phyloP scores from a whole-genome alignment of 2,888 invertebrate species.

The Drosophila anomelani region DNA sequence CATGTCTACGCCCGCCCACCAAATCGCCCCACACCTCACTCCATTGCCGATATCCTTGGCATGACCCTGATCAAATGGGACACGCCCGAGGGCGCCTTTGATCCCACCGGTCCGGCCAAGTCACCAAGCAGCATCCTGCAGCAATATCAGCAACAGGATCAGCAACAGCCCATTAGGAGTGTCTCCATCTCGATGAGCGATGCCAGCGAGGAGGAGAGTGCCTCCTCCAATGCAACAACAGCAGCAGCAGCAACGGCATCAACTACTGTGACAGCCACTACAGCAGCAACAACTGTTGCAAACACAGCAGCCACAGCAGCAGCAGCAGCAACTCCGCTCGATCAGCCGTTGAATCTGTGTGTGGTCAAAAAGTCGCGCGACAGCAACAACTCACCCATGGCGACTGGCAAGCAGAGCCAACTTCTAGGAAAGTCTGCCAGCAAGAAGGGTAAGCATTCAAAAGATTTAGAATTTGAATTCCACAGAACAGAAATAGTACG shows the following conservation, averaged over 20 bases:
- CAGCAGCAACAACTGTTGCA: slow-evolving; percentile 41
- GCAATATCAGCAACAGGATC: slow-evolving; percentile 71
- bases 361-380: slow-evolving; percentile 85
- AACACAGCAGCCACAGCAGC: slow-evolving; percentile 13
- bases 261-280: neutral
- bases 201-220: slow-evolving; percentile 85
- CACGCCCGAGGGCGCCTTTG: slow-evolving; percentile 33
- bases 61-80: slow-evolving; percentile 59
- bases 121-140: slow-evolving; percentile 83
- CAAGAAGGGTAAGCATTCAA: slow-evolving; percentile 76
- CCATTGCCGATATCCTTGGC: slow-evolving; percentile 94
- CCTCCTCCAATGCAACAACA: slow-evolving; percentile 46
- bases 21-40: slow-evolving; percentile 93
- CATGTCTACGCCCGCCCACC: slow-evolving; percentile 94
- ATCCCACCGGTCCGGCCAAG: slow-evolving; percentile 66
- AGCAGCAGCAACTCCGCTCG: slow-evolving; percentile 69
- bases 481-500: neutral
- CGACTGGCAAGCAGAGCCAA: slow-evolving; percentile 54
- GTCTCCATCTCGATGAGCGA: slow-evolving; percentile 84
- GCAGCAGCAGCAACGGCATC: slow-evolving; percentile 7
- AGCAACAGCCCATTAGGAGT: slow-evolving; percentile 67
- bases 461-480: neutral
- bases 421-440: slow-evolving; percentile 50
- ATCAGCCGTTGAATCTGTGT: slow-evolving; percentile 87
- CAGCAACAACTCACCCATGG: slow-evolving; percentile 57